Conservation (phyloP, 2,113 vertebrate genomes). For the Xiphias gladius region DNA sequence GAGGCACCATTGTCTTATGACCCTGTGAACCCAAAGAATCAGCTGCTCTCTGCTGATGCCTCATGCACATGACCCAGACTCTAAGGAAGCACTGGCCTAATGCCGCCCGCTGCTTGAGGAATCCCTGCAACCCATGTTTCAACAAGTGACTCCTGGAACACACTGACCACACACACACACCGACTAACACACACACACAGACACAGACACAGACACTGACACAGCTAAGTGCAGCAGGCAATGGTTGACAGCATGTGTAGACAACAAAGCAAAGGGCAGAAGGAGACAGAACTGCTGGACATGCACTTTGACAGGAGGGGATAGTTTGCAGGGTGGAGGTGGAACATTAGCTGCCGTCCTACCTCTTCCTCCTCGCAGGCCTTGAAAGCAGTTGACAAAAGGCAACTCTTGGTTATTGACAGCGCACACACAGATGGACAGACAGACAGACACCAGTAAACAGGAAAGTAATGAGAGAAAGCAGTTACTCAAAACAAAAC, state of each 20-base stretch:
- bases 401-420: constrained; percentile 89
- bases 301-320: constrained; percentile 53
- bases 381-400: constrained; percentile 97
- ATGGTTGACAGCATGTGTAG: not conserved
- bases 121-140: constrained; percentile 37
- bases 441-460: constrained; percentile 49
- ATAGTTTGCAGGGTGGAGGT: constrained; percentile 21
- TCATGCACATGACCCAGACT: constrained; percentile 44
- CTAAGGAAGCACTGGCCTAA: constrained; percentile 25
- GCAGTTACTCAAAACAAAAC: constrained; percentile 46
- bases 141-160: constrained; percentile 41
- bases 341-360: constrained; percentile 85
- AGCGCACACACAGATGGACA: constrained; percentile 51
- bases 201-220: constrained; percentile 22
- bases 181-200: constrained; percentile 24
- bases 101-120: not conserved
- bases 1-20: constrained; percentile 1
- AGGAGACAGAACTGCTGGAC: constrained; percentile 61
- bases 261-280: constrained; percentile 64
- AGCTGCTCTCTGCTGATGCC: constrained; percentile 38
- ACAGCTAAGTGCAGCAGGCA: constrained; percentile 36
- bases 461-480: constrained; percentile 49
- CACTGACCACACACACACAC: constrained; percentile 8
- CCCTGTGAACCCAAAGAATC: constrained; percentile 52
- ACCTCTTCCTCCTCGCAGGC: constrained; percentile 96